Evolutionary conservation across 2,797 vertebrate species (phyloP).

Genomic region (Benthosema pterotum): DNA sequence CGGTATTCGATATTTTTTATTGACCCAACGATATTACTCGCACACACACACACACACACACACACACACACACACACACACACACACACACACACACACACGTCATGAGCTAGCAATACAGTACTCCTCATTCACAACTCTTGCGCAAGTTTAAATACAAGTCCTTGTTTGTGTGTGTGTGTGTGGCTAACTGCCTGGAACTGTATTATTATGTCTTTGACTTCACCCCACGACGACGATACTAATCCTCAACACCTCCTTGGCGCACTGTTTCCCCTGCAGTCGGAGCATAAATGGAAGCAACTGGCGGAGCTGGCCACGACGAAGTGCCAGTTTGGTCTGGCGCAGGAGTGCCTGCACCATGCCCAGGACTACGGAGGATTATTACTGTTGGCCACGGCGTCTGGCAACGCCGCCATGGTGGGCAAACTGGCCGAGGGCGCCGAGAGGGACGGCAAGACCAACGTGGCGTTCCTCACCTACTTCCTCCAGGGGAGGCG

Average conservation of each 20-base stretch:
- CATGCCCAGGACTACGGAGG: constrained; percentile 95
- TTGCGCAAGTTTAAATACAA: neutral
- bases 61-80: constrained; percentile 4
- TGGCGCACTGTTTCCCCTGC: constrained; percentile 27
- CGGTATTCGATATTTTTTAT: too few species aligned
- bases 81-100: constrained; percentile 9
- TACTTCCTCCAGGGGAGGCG: constrained; percentile 70
- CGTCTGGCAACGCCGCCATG: constrained; percentile 90
- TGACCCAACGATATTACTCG: too few species aligned
- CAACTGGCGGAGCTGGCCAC: constrained; percentile 95
- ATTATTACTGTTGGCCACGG: constrained; percentile 91
- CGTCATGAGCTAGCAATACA: neutral
- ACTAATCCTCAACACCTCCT: constrained; percentile 49
- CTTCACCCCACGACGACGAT: constrained; percentile 18
- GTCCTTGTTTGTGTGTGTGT: neutral
- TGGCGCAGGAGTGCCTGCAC: constrained; percentile 96
- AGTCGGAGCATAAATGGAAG: constrained; percentile 98
- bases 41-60: neutral
- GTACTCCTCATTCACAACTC: too few species aligned
- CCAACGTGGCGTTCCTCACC: constrained; percentile 87
- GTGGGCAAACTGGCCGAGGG: constrained; percentile 91
- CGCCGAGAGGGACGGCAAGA: constrained; percentile 72
- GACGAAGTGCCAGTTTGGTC: constrained; percentile 91
- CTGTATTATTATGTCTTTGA: constrained; percentile 21
- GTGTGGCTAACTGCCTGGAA: constrained; percentile 1